These are phyloP conservation scores for Ceratosolen solmsi DNA, from an alignment of 1,140 invertebrate species.

Conservation along the genomic window DNA sequence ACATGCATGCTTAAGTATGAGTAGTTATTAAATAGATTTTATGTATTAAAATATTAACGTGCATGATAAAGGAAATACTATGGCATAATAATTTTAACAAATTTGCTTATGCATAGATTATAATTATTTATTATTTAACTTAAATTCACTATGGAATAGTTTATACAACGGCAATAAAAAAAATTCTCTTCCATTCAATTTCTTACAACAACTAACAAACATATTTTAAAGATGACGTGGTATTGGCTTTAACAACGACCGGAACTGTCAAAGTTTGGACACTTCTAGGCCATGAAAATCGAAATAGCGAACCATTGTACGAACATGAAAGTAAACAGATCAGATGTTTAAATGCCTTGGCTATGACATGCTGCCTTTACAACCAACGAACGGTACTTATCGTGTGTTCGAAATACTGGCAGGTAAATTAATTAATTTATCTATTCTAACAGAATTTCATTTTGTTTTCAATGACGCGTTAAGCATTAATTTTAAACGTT, in stretches of 20 bases:
- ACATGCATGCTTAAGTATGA: too few relatives aligned
- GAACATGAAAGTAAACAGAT: constrained; percentile 99
- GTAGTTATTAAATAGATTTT: too few relatives aligned
- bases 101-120: constrained; percentile 7
- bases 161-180: constrained; percentile 30
- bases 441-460: too few relatives aligned
- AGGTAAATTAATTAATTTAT: constrained; percentile 77
- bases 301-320: constrained; percentile 89
- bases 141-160: constrained; percentile 4
- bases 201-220: constrained; percentile 46
- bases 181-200: constrained; percentile 19
- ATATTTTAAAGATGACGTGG: constrained; percentile 89
- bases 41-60: constrained; percentile 16
- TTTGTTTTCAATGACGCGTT: too few relatives aligned
- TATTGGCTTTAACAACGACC: constrained; percentile 95
- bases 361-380: constrained; percentile 93
- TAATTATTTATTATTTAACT: background rate
- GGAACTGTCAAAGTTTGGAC: constrained; percentile 99
- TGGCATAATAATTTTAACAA: background rate
- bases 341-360: constrained; percentile 92
- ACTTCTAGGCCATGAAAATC: constrained; percentile 89
- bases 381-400: constrained; percentile 97
- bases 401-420: constrained; percentile 97
- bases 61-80: constrained; percentile 30
- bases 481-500: too few relatives aligned